phyloP scores from a whole-genome alignment of 2,797 vertebrate species.

The Poeciliopsis presidionis region DNA sequence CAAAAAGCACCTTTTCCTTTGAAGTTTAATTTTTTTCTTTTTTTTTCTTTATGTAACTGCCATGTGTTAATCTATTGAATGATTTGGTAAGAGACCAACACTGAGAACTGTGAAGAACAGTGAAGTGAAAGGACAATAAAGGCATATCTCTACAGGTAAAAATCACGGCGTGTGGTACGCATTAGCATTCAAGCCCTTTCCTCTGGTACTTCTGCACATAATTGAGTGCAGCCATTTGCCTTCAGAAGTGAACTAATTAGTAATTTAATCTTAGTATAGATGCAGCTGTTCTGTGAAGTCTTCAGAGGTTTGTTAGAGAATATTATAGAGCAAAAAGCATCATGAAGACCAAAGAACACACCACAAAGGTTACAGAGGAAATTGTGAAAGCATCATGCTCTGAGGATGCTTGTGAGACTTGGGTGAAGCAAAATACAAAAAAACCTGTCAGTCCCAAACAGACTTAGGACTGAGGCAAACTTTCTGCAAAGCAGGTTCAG shows the following conservation, averaged over 20 bases:
- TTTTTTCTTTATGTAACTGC: not conserved
- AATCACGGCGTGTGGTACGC: not conserved
- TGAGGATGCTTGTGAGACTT: not conserved
- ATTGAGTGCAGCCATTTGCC: not conserved
- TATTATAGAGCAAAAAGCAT: too few species aligned
- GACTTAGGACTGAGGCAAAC: not conserved
- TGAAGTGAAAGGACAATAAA: not conserved
- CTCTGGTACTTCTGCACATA: not conserved
- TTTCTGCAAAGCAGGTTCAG: not conserved
- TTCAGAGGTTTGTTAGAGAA: too few species aligned
- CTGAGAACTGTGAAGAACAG: not conserved
- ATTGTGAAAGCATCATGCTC: not conserved
- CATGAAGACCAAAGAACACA: too few species aligned
- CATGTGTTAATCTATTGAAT: not conserved
- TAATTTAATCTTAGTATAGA: not conserved
- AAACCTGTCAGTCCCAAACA: not conserved
- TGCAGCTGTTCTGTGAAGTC: too few species aligned
- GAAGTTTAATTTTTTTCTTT: too few species aligned
- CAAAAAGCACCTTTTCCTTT: too few species aligned
- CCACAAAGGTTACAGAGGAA: too few species aligned
- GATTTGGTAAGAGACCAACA: not conserved
- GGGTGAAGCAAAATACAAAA: not conserved
- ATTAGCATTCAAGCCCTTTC: not conserved
- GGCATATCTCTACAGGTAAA: not conserved
- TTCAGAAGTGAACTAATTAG: not conserved